phyloP scores from a whole-genome alignment of 2,888 invertebrate species.

The Limnephilus lunatus region DNA sequence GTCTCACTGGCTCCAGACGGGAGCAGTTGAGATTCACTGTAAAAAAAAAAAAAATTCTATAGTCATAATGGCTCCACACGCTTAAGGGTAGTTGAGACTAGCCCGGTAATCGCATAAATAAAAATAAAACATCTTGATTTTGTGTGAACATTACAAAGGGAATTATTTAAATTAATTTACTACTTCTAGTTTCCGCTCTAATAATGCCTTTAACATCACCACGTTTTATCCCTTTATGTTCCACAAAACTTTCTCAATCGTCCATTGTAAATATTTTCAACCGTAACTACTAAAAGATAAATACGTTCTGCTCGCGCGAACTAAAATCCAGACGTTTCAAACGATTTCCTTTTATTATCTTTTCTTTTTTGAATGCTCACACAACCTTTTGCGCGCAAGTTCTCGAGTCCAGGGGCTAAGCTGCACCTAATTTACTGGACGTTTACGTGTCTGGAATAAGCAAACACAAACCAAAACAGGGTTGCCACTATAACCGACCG shows the following conservation, averaged over 20 bases:
- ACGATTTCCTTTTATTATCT: conserved; percentile 24
- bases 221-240: background rate
- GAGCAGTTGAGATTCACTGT: too few species aligned
- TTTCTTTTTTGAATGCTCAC: conserved; percentile 33
- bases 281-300: background rate
- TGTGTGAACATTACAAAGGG: background rate
- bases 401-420: conserved; percentile 59
- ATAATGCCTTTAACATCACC: background rate
- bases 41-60: too few species aligned
- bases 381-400: conserved; percentile 43
- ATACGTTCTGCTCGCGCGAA: background rate
- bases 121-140: background rate
- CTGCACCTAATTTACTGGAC: conserved; percentile 64
- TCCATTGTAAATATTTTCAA: background rate
- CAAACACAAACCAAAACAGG: conserved; percentile 36
- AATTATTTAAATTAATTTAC: background rate
- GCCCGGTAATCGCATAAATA: too few species aligned
- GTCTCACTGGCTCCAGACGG: too few species aligned
- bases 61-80: too few species aligned
- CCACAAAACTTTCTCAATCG: background rate
- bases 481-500: background rate
- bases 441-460: conserved; percentile 61
- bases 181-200: background rate
- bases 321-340: conserved; percentile 26
- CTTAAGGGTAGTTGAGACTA: too few species aligned